phyloP scores from a whole-genome alignment of 2,888 invertebrate species.

The Tipula confusa region DNA sequence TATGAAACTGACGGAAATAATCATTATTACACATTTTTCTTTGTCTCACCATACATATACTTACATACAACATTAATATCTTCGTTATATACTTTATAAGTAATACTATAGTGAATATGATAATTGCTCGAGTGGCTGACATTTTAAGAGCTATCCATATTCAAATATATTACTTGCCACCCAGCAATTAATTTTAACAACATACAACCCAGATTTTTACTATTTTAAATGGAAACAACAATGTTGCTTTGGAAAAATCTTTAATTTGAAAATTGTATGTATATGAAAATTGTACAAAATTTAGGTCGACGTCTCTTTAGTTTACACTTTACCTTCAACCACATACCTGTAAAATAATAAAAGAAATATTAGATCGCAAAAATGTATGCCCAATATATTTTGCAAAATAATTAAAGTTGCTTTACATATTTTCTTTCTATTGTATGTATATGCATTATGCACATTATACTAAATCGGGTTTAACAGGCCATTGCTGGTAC shows the following conservation, averaged over 20 bases:
- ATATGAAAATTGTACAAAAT: background rate
- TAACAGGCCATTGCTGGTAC: too few species aligned
- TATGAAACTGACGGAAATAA: background rate
- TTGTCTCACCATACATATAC: background rate
- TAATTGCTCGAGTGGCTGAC: background rate
- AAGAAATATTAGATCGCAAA: background rate
- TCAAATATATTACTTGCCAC: background rate
- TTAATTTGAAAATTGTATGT: background rate
- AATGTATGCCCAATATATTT: background rate
- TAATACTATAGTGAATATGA: background rate
- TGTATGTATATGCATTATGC: background rate
- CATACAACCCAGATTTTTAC: background rate
- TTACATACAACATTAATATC: too few species aligned
- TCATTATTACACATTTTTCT: background rate
- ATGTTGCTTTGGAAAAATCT: background rate
- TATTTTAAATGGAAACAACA: background rate
- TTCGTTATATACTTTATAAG: too few species aligned
- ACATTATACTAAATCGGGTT: background rate
- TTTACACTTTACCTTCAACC: background rate
- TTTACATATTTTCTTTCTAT: background rate
- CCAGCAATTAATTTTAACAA: background rate
- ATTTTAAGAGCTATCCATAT: background rate
- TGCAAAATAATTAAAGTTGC: background rate
- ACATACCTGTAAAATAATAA: background rate
- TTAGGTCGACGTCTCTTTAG: constrained; percentile 4